Base-by-base conservation (phyloP, 2,797 vertebrate species). In the Pyrocephalus nanus region DNA sequence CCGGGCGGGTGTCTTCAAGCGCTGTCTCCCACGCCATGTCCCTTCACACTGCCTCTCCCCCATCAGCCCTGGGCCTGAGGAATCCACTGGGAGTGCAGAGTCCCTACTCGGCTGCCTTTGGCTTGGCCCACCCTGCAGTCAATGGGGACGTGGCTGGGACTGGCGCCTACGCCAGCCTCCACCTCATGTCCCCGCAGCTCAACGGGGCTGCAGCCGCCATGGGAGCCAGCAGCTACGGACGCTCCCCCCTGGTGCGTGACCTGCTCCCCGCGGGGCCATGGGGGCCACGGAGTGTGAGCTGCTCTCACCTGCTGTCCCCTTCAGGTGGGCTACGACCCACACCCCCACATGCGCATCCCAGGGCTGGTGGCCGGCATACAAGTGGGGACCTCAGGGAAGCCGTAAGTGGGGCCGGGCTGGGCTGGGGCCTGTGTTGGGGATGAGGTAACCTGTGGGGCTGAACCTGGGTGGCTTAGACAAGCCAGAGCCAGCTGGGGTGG, bases 21-120 rank as follows among this genome's bases (percentile, higher is more conserved):
- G 2, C 36, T 15, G 51, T 5, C 17, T 23, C 2, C 29, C 38
- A 32, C 0, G 17, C 47, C 36, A 18, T 8, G 6, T 43, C 82
- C 32, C 72, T 58, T 95, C 16, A 79, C 1, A 25, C 38, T 48
- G 4, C 50, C 61, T 97, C 72, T 88, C 45, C 48, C 38, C 60
- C 19, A 5, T 10, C 97, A 99, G 99, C 98, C 82, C 97, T 99
- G 64, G 98, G 98, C 83, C 97, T 99, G 62, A 98, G 99, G 86
- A 98, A 98, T 88, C 98, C 99, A 0, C 88, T 99, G 92, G 98
- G 98, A 2, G 98, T 98, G 79, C 99, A 99, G 96, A 98, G 98
- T 36, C 97, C 98, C 1, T 99, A 99, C 93, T 98, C 99, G 0
- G 99, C 98, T 1, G 97, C 98, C 16, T 99, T 99, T 1, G 93